phyloP scores from a whole-genome alignment of 35 echinoderm and acorn worm species.

The Lytechinus pictus region DNA sequence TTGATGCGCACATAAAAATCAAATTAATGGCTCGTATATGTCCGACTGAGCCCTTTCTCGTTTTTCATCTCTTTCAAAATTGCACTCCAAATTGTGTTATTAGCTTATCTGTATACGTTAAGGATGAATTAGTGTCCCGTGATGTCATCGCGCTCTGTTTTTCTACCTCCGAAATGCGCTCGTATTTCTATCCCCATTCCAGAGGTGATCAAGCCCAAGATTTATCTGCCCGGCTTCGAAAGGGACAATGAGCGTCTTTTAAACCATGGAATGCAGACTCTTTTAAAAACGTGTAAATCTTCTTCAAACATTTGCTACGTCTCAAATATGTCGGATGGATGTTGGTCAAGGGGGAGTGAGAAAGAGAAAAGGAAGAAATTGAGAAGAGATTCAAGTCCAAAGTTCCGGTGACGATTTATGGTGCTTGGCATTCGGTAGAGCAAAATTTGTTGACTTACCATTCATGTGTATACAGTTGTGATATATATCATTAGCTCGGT shows the following conservation, averaged over 20 bases:
- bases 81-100: conserved; percentile 37
- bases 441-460: conserved; percentile 13
- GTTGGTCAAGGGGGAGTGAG: not conserved
- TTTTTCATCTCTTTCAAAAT: not conserved
- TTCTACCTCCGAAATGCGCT: not conserved
- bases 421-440: not conserved
- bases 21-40: conserved; percentile 2
- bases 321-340: not conserved
- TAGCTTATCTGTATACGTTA: conserved; percentile 41
- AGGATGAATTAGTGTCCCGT: conserved; percentile 29
- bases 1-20: conserved; percentile 4
- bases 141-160: conserved; percentile 24
- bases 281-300: conserved; percentile 38
- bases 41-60: conserved; percentile 1
- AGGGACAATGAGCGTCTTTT: conserved; percentile 35
- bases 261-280: conserved; percentile 10
- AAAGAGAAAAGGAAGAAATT: not conserved
- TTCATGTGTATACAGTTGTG: not conserved
- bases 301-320: not conserved
- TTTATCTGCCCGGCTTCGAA: conserved; percentile 3
- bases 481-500: conserved; percentile 7
- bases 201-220: not conserved
- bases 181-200: not conserved
- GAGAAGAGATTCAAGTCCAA: not conserved
- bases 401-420: not conserved